phyloP scores from a whole-genome alignment of 2,113 vertebrate genomes.

The Callorhinus ursinus region DNA sequence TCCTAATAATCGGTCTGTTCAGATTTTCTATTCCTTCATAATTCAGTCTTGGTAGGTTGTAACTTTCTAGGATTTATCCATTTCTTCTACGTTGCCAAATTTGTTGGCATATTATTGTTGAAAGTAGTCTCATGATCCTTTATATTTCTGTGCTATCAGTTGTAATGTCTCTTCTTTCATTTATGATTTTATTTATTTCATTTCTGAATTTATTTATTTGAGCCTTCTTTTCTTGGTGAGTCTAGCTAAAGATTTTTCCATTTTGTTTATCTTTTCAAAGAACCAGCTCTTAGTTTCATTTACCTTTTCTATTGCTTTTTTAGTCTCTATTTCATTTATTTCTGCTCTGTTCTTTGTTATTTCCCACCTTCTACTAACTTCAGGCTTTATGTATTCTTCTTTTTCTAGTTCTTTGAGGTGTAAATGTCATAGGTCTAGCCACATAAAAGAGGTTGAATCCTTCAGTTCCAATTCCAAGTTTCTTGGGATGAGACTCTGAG shows the following conservation, averaged over 20 bases:
- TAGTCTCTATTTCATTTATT: not conserved
- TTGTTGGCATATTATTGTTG: not conserved
- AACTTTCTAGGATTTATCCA: not conserved
- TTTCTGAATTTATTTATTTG: not conserved
- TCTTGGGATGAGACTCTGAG: not conserved
- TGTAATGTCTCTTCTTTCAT: not conserved
- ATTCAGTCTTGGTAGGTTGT: not conserved
- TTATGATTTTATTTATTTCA: not conserved
- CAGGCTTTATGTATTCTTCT: not conserved
- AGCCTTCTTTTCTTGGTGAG: not conserved
- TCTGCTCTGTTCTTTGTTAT: not conserved
- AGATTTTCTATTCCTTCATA: not conserved
- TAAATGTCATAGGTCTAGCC: not conserved
- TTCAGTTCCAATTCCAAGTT: not conserved
- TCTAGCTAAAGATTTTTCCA: not conserved
- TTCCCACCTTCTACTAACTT: not conserved
- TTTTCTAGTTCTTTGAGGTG: not conserved
- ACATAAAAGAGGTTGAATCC: not conserved
- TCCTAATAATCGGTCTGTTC: not conserved
- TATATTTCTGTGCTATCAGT: not conserved
- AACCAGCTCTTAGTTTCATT: not conserved
- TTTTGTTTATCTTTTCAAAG: not conserved
- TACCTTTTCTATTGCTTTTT: not conserved
- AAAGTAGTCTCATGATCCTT: not conserved
- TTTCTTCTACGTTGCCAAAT: not conserved